Evolutionary conservation across 2,888 invertebrate genomes (phyloP), one percentile per base, ranked within the genome.

Genomic region (Dryobotodes eremita): DNA sequence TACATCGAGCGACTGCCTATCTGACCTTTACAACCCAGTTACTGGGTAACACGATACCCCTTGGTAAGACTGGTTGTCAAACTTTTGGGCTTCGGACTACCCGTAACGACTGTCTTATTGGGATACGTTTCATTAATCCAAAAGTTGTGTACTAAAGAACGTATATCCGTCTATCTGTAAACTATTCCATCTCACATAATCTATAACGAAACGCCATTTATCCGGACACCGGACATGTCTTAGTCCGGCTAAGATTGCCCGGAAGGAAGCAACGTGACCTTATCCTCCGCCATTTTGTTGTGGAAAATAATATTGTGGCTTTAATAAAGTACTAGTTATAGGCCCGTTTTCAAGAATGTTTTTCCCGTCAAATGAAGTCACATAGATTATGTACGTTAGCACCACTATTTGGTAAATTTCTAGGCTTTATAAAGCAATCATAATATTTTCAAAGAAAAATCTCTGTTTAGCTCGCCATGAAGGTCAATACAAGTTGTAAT

Each of bases 201-300:
- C 50, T 13, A 55, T 57, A 36, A 36, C n/a, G 15, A 17, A 62
- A 55, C 20, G 42, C n/a, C 2, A 23, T 20, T 59, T 42, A 71
- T 62, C 71, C 71, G 80, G 71, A 57, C n/a, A 61, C 80, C 81
- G 85, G 80, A 84, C 57, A 84, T 57, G 36, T 71, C 79, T 42
- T 23, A 79, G 31, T 68, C 55, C 55, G 42, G 65, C 20, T 26
- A 31, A 50, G 53, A 81, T 50, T 71, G 36, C 10, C 42, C 80
- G 81, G 80, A 79, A 26, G 59, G 31, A 50, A 71, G 31, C 36
- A 62, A 62, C 68, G 46, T 62, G 68, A 71, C 55, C 62, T 62
- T 42, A 83, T 83, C n/a, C n/a, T 15, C 23, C 57, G 46, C 66
- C 23, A 69, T 83, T 31, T 83, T 83, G 57, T 48, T 11, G 1